These are phyloP conservation scores for Bursaphelenchus mucronatus DNA, from an alignment of 1,140 invertebrate genomes.

Conservation along the genomic window DNA sequence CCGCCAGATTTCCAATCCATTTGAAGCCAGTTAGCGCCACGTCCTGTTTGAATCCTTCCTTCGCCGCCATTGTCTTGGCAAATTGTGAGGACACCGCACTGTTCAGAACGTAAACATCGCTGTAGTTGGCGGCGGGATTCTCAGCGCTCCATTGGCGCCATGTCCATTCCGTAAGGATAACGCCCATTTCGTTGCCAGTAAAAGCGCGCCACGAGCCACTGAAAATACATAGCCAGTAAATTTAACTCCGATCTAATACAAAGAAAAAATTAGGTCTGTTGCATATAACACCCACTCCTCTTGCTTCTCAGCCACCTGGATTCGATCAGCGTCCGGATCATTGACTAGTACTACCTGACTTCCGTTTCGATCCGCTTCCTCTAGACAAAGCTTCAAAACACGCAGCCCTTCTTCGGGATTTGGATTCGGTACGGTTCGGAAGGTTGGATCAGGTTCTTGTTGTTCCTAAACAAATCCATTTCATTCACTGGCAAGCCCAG, in stretches of 20 bases:
- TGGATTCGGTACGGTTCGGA: constrained; percentile 91
- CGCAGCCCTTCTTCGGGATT: constrained; percentile 95
- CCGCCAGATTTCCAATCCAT: constrained; percentile 91
- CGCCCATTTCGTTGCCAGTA: constrained; percentile 89
- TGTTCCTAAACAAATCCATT: constrained; percentile 44
- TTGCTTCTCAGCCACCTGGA: constrained; percentile 78
- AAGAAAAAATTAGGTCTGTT: constrained; percentile 20
- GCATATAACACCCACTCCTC: constrained; percentile 31
- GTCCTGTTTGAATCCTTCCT: constrained; percentile 62
- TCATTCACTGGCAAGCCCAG: constrained; percentile 6
- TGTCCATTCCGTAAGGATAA: constrained; percentile 90
- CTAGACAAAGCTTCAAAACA: constrained; percentile 78
- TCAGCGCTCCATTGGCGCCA: constrained; percentile 66
- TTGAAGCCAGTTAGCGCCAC: constrained; percentile 99
- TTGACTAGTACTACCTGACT: constrained; percentile 83
- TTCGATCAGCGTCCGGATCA: constrained; percentile 94
- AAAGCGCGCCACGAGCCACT: constrained; percentile 83
- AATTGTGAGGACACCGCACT: constrained; percentile 97
- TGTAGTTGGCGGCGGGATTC: constrained; percentile 49
- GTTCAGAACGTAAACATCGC: constrained; percentile 71
- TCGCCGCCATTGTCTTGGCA: constrained; percentile 72
- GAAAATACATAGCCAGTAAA: constrained; percentile 45
- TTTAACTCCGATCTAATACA: too few relatives aligned
- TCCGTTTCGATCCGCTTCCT: constrained; percentile 72
- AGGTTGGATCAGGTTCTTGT: constrained; percentile 84